These are phyloP conservation scores for Lethenteron camtschaticum DNA, from an alignment of 2,113 vertebrate species.

Conservation along the genomic window DNA sequence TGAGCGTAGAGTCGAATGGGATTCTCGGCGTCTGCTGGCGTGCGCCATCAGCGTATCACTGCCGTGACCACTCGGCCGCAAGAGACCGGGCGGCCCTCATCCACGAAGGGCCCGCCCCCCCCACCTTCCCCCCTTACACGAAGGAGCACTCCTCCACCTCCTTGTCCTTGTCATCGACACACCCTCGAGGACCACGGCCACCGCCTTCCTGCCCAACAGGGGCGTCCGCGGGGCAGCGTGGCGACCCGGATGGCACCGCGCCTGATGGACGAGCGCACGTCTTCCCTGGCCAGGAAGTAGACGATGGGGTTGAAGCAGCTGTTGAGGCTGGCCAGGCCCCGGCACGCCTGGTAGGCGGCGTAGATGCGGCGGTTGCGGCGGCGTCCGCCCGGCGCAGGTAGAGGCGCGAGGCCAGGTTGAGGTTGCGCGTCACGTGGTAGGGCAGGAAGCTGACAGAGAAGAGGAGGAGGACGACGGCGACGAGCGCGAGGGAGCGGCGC, in stretches of 20 bases:
- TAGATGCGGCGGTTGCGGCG: constrained; percentile 19
- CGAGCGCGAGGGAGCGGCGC: constrained; percentile 24
- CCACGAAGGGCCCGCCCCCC: no score
- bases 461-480: constrained; percentile 28
- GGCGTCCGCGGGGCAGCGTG: no score
- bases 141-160: no score
- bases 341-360: constrained; percentile 27
- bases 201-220: no score
- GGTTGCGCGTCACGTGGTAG: constrained; percentile 32
- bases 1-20: no score
- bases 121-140: no score
- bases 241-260: neutral
- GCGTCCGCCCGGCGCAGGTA: constrained; percentile 12
- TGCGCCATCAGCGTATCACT: no score
- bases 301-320: constrained; percentile 39
- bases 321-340: constrained; percentile 37
- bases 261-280: constrained; percentile 13
- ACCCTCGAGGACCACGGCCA: no score
- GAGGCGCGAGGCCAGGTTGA: constrained; percentile 30
- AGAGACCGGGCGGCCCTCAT: no score
- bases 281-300: constrained; percentile 23
- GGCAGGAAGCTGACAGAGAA: constrained; percentile 42
- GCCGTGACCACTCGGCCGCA: no score
- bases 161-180: no score
- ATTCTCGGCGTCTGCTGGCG: no score